Percentiles rank a stretch among this genome's conserved stretches.
phyloP scores from a whole-genome alignment of 2,888 invertebrate genomes.

The Nephrotoma flavescens region DNA sequence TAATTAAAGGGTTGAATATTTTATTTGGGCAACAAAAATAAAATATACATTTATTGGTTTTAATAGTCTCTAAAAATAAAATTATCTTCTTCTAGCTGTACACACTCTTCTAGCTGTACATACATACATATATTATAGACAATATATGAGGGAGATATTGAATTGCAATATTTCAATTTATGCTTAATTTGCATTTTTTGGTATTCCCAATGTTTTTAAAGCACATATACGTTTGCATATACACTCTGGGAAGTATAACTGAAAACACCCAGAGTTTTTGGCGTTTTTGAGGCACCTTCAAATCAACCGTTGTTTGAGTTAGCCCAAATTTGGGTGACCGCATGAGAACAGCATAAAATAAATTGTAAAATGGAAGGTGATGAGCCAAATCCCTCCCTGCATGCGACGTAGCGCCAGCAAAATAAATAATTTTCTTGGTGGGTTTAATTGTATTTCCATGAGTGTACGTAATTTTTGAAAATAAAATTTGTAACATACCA shows the following conservation, averaged over 20 bases:
- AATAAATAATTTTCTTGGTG: not conserved
- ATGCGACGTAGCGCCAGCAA: no score
- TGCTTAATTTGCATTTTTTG: not conserved
- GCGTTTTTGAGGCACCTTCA: no score
- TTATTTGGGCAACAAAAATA: not conserved
- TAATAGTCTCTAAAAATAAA: not conserved
- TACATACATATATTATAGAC: not conserved
- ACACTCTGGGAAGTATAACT: no score
- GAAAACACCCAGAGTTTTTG: no score
- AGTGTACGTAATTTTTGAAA: not conserved
- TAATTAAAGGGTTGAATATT: not conserved
- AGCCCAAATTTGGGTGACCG: no score
- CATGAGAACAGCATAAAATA: no score
- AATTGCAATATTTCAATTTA: not conserved
- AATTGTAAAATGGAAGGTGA: no score
- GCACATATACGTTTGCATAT: not conserved
- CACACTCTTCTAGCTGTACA: not conserved
- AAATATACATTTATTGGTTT: not conserved
- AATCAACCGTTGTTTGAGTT: no score
- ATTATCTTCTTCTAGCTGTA: not conserved
- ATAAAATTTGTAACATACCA: not conserved
- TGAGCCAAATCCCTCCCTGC: not conserved
- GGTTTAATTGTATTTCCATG: not conserved
- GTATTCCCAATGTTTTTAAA: not conserved
- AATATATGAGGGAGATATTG: not conserved